A percentile compares a stretch with the other conserved stretches of the same genome.
These are phyloP conservation scores for Pseudotriccus pelzelni DNA, from an alignment of 2,797 vertebrate genomes.

Conservation along the genomic window DNA sequence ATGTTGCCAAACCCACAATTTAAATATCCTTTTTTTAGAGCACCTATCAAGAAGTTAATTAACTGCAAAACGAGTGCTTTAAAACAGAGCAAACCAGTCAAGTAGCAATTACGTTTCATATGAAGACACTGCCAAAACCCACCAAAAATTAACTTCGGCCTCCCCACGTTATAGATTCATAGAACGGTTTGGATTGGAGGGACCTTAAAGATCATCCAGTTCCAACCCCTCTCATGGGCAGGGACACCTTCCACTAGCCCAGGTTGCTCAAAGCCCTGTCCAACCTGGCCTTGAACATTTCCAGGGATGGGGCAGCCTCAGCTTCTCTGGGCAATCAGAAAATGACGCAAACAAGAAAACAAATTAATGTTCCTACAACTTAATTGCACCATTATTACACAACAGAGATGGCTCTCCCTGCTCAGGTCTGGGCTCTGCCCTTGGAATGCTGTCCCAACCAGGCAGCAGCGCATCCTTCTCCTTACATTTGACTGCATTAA, in stretches of 20 bases:
- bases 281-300: neutral
- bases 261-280: neutral
- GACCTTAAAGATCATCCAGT: neutral
- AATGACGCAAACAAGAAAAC: neutral
- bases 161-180: neutral
- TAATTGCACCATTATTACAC: neutral
- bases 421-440: neutral
- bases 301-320: neutral
- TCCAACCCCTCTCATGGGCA: neutral
- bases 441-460: neutral
- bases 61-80: neutral
- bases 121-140: neutral
- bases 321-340: neutral
- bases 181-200: neutral
- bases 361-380: neutral
- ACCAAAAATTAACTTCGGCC: neutral
- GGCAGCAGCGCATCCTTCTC: constrained; percentile 12
- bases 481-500: constrained; percentile 98
- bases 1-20: neutral
- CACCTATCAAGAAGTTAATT: neutral
- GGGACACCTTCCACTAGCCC: neutral
- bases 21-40: neutral
- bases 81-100: neutral
- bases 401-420: neutral
- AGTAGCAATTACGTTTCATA: neutral